Evolutionary conservation across 2,797 vertebrate genomes (phyloP).

Genomic region (Siniperca obscura): DNA sequence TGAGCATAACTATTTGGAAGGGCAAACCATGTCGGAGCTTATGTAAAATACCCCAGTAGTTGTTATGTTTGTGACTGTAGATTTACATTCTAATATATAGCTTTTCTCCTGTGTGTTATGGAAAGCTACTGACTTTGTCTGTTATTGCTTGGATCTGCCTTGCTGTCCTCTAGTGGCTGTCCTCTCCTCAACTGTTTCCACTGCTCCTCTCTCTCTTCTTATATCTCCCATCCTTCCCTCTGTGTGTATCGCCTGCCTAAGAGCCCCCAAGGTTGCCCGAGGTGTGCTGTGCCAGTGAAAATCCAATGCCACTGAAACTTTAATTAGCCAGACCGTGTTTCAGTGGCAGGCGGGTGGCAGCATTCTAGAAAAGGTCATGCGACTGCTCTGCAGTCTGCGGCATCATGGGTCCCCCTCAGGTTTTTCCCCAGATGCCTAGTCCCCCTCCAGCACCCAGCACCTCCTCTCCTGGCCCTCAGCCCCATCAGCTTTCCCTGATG

Average conservation of each 20-base stretch:
- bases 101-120: constrained; percentile 38
- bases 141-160: constrained; percentile 46
- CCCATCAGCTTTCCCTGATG: constrained; percentile 27
- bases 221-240: constrained; percentile 49
- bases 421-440: constrained; percentile 50
- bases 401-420: constrained; percentile 65
- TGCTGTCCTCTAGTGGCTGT: constrained; percentile 65
- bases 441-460: constrained; percentile 48
- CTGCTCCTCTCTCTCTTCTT: constrained; percentile 28
- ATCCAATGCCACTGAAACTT: constrained; percentile 83
- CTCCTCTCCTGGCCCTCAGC: constrained; percentile 40
- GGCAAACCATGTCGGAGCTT: constrained; percentile 65
- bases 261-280: constrained; percentile 78
- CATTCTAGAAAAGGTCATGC: constrained; percentile 81
- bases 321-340: constrained; percentile 82
- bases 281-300: constrained; percentile 80
- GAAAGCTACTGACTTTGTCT: constrained; percentile 49
- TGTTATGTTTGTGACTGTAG: constrained; percentile 49
- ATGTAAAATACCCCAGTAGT: constrained; percentile 63
- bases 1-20: constrained; percentile 51
- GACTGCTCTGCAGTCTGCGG: constrained; percentile 67
- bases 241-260: constrained; percentile 66
- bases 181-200: constrained; percentile 49
- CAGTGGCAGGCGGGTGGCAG: constrained; percentile 75
- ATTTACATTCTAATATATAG: constrained; percentile 68